A percentile compares a stretch with the other conserved stretches of the same genome.
phyloP scores from a whole-genome alignment of 1,140 invertebrate species.

The Cyclargus thomasi region DNA sequence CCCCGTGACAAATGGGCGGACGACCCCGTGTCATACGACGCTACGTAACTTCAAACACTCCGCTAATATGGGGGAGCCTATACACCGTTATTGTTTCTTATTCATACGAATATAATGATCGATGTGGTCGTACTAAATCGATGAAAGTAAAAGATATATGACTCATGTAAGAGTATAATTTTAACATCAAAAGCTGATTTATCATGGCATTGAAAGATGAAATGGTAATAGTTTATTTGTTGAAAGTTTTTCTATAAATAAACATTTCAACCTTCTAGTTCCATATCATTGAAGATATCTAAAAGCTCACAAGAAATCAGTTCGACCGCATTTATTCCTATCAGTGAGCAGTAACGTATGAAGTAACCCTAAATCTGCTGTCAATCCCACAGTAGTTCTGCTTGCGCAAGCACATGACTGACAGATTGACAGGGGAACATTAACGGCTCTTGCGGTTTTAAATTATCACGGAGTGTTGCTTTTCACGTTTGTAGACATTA shows the following conservation, averaged over 20 bases:
- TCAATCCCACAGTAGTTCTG: background rate
- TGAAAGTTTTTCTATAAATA: background rate
- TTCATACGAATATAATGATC: constrained; percentile 31
- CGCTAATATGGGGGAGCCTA: constrained; percentile 50
- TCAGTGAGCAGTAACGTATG: background rate
- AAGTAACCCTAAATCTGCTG: background rate
- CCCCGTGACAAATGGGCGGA: constrained; percentile 67
- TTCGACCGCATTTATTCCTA: background rate
- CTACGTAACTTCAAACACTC: constrained; percentile 58
- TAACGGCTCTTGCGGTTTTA: background rate
- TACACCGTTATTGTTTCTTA: constrained; percentile 44
- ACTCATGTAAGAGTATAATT: background rate
- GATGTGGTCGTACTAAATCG: background rate
- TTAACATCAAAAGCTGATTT: background rate
- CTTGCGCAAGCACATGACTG: constrained; percentile 2
- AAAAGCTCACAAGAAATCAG: background rate
- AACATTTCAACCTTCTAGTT: background rate
- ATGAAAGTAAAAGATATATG: background rate
- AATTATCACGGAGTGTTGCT: background rate
- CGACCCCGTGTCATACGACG: constrained; percentile 53
- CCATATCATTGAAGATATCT: background rate
- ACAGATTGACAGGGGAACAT: background rate
- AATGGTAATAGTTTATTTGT: background rate
- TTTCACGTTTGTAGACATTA: background rate
- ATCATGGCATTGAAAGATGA: background rate